phyloP scores from a whole-genome alignment of 2,888 invertebrate genomes.

The Diachrysia chrysitis region DNA sequence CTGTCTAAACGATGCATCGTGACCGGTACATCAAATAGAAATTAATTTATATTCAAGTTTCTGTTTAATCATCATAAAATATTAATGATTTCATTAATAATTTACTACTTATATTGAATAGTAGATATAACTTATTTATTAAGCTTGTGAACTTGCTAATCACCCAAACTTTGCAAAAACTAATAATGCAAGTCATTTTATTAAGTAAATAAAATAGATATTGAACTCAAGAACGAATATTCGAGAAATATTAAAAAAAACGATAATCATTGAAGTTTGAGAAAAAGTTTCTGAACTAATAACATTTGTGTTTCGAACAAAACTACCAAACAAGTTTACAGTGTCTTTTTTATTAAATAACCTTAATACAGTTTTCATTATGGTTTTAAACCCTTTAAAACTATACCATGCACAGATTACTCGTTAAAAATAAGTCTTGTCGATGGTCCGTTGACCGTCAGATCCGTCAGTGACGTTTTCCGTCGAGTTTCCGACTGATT shows the following conservation, averaged over 20 bases:
- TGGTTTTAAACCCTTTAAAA: neutral
- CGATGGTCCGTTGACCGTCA: neutral
- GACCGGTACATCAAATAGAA: conserved; percentile 11
- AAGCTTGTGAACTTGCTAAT: neutral
- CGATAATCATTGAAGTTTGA: neutral
- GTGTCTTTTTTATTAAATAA: too few species aligned
- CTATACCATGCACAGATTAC: neutral
- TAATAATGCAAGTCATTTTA: neutral
- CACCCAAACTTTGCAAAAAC: neutral
- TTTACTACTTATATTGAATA: too few species aligned
- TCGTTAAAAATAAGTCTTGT: conserved; percentile 9
- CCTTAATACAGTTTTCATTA: too few species aligned
- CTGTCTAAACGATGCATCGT: neutral
- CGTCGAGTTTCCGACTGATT: conserved; percentile 63
- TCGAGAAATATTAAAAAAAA: neutral
- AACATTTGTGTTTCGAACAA: too few species aligned
- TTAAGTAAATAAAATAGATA: conserved; percentile 4
- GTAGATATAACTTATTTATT: too few species aligned
- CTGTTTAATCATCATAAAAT: conserved; percentile 2
- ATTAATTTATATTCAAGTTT: conserved; percentile 21
- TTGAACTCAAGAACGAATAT: neutral
- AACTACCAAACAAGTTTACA: too few species aligned
- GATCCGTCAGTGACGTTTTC: conserved; percentile 32
- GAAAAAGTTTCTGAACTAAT: too few species aligned
- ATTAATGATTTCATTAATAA: neutral